phyloP scores from a whole-genome alignment of 2,113 vertebrate species.

The Lampris megalopsis region DNA sequence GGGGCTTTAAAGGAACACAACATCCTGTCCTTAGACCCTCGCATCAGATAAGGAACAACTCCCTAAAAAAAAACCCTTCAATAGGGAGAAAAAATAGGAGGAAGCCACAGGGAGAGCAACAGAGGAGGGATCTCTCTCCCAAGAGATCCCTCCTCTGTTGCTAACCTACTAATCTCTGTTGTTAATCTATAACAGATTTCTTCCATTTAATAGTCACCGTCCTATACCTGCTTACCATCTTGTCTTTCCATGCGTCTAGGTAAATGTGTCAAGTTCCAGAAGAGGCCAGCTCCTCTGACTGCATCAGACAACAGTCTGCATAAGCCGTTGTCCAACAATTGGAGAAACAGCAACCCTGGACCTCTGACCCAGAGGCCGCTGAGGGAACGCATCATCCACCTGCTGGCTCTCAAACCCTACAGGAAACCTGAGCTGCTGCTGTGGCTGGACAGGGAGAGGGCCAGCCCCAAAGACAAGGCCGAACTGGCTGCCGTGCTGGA shows the following conservation, averaged over 20 bases:
- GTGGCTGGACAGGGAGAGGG: slow-evolving; percentile 76
- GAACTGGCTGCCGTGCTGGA: slow-evolving; percentile 77
- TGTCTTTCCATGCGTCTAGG: slow-evolving; percentile 43
- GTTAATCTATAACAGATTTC: not conserved
- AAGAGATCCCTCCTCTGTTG: too few species aligned
- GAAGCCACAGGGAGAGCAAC: too few species aligned
- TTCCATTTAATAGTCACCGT: not conserved
- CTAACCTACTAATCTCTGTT: too few species aligned
- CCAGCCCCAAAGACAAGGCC: slow-evolving; percentile 68
- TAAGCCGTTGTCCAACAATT: slow-evolving; percentile 64
- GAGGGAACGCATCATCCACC: slow-evolving; percentile 79
- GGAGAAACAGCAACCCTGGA: slow-evolving; percentile 47
- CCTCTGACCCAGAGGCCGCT: slow-evolving; percentile 68
- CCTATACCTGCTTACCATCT: not conserved
- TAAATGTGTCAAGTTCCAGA: slow-evolving; percentile 76
- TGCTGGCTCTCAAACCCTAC: slow-evolving; percentile 79
- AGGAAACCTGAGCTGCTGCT: slow-evolving; percentile 81
- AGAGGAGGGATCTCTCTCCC: too few species aligned
- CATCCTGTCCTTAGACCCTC: too few species aligned
- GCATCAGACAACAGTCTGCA: slow-evolving; percentile 55
- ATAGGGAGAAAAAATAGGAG: too few species aligned
- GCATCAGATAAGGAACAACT: too few species aligned
- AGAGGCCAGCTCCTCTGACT: slow-evolving; percentile 51
- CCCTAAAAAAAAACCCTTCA: too few species aligned
- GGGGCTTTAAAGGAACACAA: too few species aligned